phyloP scores from a whole-genome alignment of 2,888 invertebrate genomes.

The Orgyia antiqua region DNA sequence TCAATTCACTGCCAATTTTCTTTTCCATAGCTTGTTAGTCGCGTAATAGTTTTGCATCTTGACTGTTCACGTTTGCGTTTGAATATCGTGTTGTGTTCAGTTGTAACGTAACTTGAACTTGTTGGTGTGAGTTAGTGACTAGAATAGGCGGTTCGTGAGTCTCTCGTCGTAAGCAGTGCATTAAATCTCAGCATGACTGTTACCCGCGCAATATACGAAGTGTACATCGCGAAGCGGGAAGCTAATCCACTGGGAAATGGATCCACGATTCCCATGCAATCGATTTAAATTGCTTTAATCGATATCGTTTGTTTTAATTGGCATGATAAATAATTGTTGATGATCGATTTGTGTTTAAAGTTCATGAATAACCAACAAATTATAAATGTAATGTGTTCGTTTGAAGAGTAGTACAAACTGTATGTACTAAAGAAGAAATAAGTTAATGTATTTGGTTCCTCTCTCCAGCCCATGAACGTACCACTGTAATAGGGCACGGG shows the following conservation, averaged over 20 bases:
- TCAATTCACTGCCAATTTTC: slow-evolving; percentile 38
- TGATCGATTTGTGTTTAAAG: slow-evolving; percentile 14
- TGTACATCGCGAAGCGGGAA: slow-evolving; percentile 34
- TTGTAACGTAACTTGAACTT: slow-evolving; percentile 22
- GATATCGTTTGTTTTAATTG: slow-evolving; percentile 33
- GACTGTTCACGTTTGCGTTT: slow-evolving; percentile 20
- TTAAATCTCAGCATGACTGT: slow-evolving; percentile 59
- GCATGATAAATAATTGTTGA: slow-evolving; percentile 20
- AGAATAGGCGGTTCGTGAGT: slow-evolving; percentile 39
- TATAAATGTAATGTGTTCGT: no score
- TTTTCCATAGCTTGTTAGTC: slow-evolving; percentile 40
- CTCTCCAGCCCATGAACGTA: no score
- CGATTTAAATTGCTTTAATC: slow-evolving; percentile 46
- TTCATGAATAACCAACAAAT: no score
- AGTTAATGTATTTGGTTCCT: no score
- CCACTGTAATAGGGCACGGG: no score
- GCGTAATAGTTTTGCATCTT: slow-evolving; percentile 22
- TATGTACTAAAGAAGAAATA: no score
- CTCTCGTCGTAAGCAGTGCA: slow-evolving; percentile 38
- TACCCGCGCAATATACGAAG: slow-evolving; percentile 38
- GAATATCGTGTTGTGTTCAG: slow-evolving; percentile 12
- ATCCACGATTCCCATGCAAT: slow-evolving; percentile 48
- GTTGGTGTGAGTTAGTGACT: slow-evolving; percentile 23
- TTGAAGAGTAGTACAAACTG: no score
- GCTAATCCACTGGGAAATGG: slow-evolving; percentile 44